Conservation (phyloP, 1,140 invertebrate genomes). For the Drosophila nebulosa region DNA sequence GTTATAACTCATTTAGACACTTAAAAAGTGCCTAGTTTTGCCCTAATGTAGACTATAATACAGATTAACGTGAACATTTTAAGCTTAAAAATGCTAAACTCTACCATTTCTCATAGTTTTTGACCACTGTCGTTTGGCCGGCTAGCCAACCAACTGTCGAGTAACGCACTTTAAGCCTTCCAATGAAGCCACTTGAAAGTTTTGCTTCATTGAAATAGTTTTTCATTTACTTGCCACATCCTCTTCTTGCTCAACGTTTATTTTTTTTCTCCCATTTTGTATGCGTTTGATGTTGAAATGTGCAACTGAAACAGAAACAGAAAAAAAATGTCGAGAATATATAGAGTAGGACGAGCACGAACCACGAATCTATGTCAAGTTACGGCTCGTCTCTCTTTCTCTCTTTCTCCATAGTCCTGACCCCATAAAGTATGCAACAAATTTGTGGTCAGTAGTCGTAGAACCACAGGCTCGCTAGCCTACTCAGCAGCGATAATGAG, state of each 20-base stretch:
- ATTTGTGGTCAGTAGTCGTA: slow-evolving; percentile 22
- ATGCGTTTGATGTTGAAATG: slow-evolving; percentile 43
- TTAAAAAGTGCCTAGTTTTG: no score
- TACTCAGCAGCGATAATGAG: slow-evolving; percentile 28
- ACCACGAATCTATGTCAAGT: background rate
- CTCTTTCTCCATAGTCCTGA: slow-evolving; percentile 7
- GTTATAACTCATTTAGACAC: no score
- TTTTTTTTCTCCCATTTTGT: background rate
- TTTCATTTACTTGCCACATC: slow-evolving; percentile 63
- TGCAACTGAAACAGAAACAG: slow-evolving; percentile 39
- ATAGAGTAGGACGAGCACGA: background rate
- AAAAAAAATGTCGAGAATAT: background rate
- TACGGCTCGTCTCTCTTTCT: no score
- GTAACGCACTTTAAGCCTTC: slow-evolving; percentile 5
- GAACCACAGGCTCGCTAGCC: slow-evolving; percentile 17
- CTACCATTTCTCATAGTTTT: background rate
- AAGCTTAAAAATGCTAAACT: no score
- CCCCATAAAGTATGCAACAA: slow-evolving; percentile 30
- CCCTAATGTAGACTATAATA: no score
- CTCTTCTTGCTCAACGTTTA: background rate
- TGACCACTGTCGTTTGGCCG: background rate
- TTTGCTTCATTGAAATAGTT: slow-evolving; percentile 75
- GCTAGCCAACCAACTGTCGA: background rate
- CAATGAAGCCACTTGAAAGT: slow-evolving; percentile 56
- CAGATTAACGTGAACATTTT: no score